Conservation (phyloP, 2,888 invertebrate species). For the Drosophila koepferae region DNA sequence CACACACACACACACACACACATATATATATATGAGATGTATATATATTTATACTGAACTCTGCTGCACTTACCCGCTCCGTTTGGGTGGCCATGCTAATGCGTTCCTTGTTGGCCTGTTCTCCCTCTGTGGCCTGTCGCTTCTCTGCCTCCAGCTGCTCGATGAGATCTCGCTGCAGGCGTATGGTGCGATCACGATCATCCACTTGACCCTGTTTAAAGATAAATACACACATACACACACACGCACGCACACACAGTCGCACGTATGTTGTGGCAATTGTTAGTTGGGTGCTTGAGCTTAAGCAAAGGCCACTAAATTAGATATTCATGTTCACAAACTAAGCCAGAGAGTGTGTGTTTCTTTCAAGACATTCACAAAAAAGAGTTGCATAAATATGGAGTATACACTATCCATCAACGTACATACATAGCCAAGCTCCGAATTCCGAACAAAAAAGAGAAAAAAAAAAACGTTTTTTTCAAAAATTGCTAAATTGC, state of each 20-base stretch:
- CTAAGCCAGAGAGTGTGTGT: conserved; percentile 72
- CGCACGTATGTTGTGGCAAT: conserved; percentile 16
- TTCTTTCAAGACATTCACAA: conserved; percentile 35
- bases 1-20: conserved; percentile 32
- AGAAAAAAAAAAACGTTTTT: not conserved
- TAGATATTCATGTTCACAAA: conserved; percentile 46
- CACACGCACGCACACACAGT: conserved; percentile 16
- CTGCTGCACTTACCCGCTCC: conserved; percentile 88
- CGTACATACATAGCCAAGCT: conserved; percentile 39
- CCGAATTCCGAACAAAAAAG: conserved; percentile 21
- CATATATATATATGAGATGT: not conserved
- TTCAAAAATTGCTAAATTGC: conserved; percentile 14
- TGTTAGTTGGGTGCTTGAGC: conserved; percentile 44
- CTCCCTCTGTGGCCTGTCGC: conserved; percentile 50
- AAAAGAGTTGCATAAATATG: conserved; percentile 46
- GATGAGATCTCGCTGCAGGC: conserved; percentile 92
- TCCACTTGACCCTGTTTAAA: conserved; percentile 91
- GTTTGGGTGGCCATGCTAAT: conserved; percentile 95
- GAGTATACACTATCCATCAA: conserved; percentile 47
- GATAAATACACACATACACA: conserved; percentile 11
- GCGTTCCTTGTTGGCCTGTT: conserved; percentile 86
- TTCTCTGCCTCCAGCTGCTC: conserved; percentile 86
- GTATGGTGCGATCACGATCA: conserved; percentile 93
- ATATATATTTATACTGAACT: no score
- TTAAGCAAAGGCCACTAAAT: conserved; percentile 62